These are phyloP conservation scores for Peucedramus taeniatus DNA, from an alignment of 2,113 vertebrate species.

Conservation along the genomic window DNA sequence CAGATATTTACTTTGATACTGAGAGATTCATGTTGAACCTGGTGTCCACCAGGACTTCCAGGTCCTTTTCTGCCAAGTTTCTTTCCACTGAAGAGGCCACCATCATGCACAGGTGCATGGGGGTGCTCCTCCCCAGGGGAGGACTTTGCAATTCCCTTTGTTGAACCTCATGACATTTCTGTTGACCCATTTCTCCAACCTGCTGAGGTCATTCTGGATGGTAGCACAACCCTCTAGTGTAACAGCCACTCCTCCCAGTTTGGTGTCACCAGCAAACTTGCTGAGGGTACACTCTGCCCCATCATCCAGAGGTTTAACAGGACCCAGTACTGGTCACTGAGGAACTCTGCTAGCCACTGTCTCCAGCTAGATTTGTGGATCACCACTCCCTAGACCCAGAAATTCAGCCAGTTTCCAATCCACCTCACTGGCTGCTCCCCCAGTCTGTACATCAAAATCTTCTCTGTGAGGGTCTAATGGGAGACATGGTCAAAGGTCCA, in stretches of 20 bases:
- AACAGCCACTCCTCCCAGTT: not conserved
- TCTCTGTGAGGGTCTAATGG: not conserved
- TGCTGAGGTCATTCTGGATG: not conserved
- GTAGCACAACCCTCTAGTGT: fast-evolving
- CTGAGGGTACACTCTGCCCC: not conserved
- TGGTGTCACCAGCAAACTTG: not conserved
- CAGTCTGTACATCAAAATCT: not conserved
- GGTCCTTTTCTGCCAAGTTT: not conserved
- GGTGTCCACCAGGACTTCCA: not conserved
- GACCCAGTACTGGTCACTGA: not conserved
- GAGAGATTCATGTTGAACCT: not conserved
- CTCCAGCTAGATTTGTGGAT: not conserved
- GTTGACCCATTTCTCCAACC: not conserved
- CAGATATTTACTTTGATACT: not conserved
- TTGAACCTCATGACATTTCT: not conserved
- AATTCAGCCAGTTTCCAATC: not conserved
- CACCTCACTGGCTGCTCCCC: not conserved
- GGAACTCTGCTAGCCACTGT: not conserved
- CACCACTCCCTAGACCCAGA: not conserved
- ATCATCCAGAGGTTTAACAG: not conserved
- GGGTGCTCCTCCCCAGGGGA: not conserved
- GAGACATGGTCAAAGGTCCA: not conserved
- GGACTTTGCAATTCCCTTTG: not conserved
- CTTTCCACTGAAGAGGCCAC: not conserved
- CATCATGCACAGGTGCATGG: too few relatives aligned